Base-by-base conservation (phyloP, 2,888 invertebrate genomes). In the Apotomis betuletana region DNA sequence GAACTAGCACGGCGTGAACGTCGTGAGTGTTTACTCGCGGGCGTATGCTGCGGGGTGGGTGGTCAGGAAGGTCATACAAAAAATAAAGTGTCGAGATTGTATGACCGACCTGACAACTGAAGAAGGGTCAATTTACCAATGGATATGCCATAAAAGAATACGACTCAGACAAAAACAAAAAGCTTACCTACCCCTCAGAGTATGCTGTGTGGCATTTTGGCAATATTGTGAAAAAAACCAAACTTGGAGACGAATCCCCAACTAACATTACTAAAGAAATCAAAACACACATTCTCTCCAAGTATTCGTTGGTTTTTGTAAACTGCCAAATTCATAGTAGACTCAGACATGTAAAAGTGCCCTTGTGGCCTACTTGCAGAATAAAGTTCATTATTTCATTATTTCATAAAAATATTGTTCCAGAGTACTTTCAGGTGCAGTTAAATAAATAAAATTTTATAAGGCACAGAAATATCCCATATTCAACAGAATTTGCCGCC, bases 41-140 rank as follows among this genome's bases (percentile, higher is more conserved):
- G 67, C 67, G 38, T 67, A 59, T 12, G 59, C 67, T 8, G 67
- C 67, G 49, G 67, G 58, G 13, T 67, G 58, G 67, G 10, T 58
- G 12, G 38, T 58, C 5, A 27, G 49, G 2, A 67, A 67, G 38
- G 5, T 49, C 3, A 6, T n/a, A 4, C 10, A 65, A 9, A 67
- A 58, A 58, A 36, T 27, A 5, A 58, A 67, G 13, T 67, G 58
- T n/a, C 0, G 49, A n/a, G 27, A 27, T 0, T 64, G 64, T 38
- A 1, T 13, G 15, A 41, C n/a, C 36, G 64, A 64, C 27, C 10
- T 64, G 5, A 64, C 55, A 2, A 44, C 54, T 8, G 15, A 58
- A 44, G 44, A 46, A 55, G 54, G 36, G 4, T 41, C 54, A 5
- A n/a, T 44, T 3, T 44, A 64, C 10, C 13, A 15, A 41, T 64